Percentiles rank a stretch among this genome's conserved stretches.
phyloP scores from a whole-genome alignment of 2,888 invertebrate genomes.

The Melanchra persicariae region DNA sequence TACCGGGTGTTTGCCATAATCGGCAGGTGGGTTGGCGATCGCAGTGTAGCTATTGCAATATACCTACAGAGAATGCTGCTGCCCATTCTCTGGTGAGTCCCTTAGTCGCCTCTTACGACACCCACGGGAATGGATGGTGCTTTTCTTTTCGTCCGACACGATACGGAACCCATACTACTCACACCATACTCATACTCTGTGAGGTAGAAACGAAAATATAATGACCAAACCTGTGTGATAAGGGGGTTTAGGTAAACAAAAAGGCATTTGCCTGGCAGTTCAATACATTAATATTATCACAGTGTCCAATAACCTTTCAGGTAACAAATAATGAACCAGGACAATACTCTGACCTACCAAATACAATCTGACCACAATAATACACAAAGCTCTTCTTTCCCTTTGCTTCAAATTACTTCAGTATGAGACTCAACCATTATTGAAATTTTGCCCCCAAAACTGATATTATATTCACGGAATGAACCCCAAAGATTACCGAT shows the following conservation, averaged over 20 bases:
- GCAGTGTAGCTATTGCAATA: too few species aligned
- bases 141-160: too few species aligned
- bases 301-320: constrained; percentile 15
- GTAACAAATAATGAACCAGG: neutral
- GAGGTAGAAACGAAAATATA: too few species aligned
- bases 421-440: constrained; percentile 46
- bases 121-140: too few species aligned
- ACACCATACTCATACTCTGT: too few species aligned
- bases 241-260: constrained; percentile 4
- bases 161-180: too few species aligned
- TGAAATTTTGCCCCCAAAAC: constrained; percentile 55
- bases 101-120: too few species aligned
- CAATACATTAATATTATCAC: neutral
- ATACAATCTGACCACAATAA: neutral
- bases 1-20: too few species aligned
- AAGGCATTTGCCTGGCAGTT: neutral
- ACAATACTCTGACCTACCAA: constrained; percentile 5
- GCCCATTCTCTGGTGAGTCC: too few species aligned
- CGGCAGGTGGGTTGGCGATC: too few species aligned
- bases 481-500: constrained; percentile 63
- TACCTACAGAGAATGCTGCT: too few species aligned
- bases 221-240: too few species aligned
- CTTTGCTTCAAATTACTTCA: constrained; percentile 33
- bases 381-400: constrained; percentile 8
- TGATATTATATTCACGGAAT: constrained; percentile 60